Base-by-base conservation (phyloP, 1,140 invertebrate species). In the Apis florea region DNA sequence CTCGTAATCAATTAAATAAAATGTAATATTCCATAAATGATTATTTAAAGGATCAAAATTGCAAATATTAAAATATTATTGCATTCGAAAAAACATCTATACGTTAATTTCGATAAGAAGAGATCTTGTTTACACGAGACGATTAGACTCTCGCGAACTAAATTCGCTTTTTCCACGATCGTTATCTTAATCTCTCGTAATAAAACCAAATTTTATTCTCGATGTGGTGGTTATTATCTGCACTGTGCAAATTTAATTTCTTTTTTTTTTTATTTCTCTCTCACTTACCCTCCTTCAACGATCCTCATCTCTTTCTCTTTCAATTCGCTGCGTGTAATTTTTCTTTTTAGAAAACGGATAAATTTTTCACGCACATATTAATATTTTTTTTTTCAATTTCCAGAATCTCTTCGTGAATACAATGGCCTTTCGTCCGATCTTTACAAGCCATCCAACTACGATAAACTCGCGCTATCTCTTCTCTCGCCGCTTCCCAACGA, bases 401-500 rank as follows among this genome's bases (percentile, higher is more conserved):
- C 93, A 97, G 96, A 97, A 91, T 93, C 94, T 70, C 90, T 95
- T 54, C 94, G 96, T 74, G 94, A 94, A 77, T 95, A 95, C 90
- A 95, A 95, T 88, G 96, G 96, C 74, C 92, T 97, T 76, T 96
- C 96, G 56, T 93, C 95, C 26, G 94, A 97, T 85, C 92, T 98
- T 49, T 96, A 97, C 84, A 96, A 96, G 85, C 94, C 96, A 63
- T 97, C 96, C 19, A 97, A 97, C 88, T 98, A 98, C 90, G 97
- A 98, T 86, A 96, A 97, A 86, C 94, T 99, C 19, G 96, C 97
- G 31, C 94, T 99, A 51, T 98, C 98, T 0, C 94, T 99, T 12
- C 92, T 98, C 26, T 98, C 97, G 56, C 98, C 98, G 1, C 94
- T 99, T 86, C 98, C 99, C 21, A 99, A 99, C 93, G 99, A 99